Conservation (phyloP, 2,113 vertebrate genomes). For the Dipodomys merriami region DNA sequence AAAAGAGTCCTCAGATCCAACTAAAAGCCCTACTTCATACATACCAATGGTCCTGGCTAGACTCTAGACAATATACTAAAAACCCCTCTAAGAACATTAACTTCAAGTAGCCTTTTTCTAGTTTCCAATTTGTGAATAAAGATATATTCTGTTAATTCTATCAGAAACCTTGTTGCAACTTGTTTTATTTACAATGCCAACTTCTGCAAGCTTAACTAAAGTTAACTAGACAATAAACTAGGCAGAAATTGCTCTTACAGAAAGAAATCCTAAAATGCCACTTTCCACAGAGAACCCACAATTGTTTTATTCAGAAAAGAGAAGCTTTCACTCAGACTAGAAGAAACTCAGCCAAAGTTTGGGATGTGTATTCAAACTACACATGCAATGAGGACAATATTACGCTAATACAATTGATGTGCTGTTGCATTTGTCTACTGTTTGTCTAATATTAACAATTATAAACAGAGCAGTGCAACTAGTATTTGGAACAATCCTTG, state of each 20-base stretch:
- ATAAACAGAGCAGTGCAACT: slow-evolving; percentile 99
- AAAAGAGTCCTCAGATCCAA: slow-evolving; percentile 55
- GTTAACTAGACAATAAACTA: slow-evolving; percentile 80
- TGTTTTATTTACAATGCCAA: slow-evolving; percentile 90
- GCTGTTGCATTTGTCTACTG: slow-evolving; percentile 93
- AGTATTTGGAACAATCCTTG: slow-evolving; percentile 92
- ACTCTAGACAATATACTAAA: slow-evolving; percentile 20
- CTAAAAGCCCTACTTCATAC: neutral
- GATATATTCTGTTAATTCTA: slow-evolving; percentile 75
- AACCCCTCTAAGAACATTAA: slow-evolving; percentile 52
- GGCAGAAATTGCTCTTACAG: slow-evolving; percentile 81
- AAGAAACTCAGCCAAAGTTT: slow-evolving; percentile 83
- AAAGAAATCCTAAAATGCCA: slow-evolving; percentile 82
- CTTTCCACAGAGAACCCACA: slow-evolving; percentile 84
- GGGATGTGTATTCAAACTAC: slow-evolving; percentile 85
- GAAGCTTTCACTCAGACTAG: slow-evolving; percentile 85
- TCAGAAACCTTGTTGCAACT: slow-evolving; percentile 78
- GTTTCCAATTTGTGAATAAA: slow-evolving; percentile 73
- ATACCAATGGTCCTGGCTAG: neutral
- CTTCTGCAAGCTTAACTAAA: slow-evolving; percentile 80
- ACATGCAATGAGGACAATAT: slow-evolving; percentile 89
- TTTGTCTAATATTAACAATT: slow-evolving; percentile 97
- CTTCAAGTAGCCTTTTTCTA: slow-evolving; percentile 69
- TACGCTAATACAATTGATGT: slow-evolving; percentile 90
- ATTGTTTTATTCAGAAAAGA: slow-evolving; percentile 87